Conservation (phyloP, 2,113 vertebrate species). For the Misgurnus anguillicaudatus region DNA sequence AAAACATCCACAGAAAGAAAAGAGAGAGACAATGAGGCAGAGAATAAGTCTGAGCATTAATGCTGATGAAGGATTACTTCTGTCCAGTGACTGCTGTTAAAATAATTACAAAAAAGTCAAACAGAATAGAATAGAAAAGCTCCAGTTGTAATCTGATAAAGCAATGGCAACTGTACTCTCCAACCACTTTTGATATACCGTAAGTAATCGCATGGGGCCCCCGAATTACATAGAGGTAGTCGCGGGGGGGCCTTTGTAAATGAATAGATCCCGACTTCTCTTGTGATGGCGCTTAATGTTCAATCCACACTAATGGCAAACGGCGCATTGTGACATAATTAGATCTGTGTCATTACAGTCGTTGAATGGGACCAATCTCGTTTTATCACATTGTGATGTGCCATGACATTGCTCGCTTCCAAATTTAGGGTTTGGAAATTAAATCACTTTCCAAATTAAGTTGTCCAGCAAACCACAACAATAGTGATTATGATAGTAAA, state of each 20-base stretch:
- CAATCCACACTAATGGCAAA: too few species aligned
- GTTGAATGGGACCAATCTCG: neutral
- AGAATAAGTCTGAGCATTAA: slow-evolving; percentile 8
- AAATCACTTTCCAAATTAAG: neutral
- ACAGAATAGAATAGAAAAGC: neutral
- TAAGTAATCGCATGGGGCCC: too few species aligned
- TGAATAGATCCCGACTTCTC: too few species aligned
- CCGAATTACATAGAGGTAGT: neutral
- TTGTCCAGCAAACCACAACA: too few species aligned
- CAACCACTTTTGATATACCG: too few species aligned
- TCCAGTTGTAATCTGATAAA: slow-evolving; percentile 14
- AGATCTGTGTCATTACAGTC: too few species aligned
- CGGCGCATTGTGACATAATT: too few species aligned
- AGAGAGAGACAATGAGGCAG: neutral
- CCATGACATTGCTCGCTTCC: neutral
- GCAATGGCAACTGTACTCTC: slow-evolving; percentile 1
- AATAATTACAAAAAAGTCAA: slow-evolving; percentile 15
- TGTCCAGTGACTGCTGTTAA: slow-evolving; percentile 14
- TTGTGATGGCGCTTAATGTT: too few species aligned
- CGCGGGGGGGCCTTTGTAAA: neutral
- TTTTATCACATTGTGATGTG: neutral
- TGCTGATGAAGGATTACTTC: slow-evolving; percentile 24
- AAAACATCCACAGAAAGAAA: slow-evolving; percentile 1
- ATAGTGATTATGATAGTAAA: too few species aligned
- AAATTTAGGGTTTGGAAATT: neutral